Evolutionary conservation across 2,888 invertebrate species (phyloP).

Genomic region (Hydriomena furcata): DNA sequence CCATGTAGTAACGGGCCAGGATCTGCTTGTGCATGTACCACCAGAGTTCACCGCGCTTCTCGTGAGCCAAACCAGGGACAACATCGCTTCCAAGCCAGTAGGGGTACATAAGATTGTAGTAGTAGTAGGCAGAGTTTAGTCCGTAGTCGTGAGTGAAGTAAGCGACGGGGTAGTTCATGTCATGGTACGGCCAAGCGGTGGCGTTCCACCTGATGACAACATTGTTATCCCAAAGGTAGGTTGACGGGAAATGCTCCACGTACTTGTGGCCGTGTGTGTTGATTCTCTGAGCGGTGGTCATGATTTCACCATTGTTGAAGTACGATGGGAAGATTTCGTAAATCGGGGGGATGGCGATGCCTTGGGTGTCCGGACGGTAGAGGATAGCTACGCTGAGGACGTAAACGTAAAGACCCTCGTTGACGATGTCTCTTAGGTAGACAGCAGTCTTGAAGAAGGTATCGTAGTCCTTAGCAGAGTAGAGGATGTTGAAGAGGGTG

Average conservation of each 20-base stretch:
- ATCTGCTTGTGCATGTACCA: conserved; percentile 85
- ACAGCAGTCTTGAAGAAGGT: conserved; percentile 88
- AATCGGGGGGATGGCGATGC: conserved; percentile 86
- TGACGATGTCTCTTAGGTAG: conserved; percentile 86
- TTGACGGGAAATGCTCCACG: conserved; percentile 57
- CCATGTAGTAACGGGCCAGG: conserved; percentile 88
- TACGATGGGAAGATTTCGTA: conserved; percentile 89
- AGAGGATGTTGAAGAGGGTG: conserved; percentile 86
- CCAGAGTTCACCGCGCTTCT: conserved; percentile 86
- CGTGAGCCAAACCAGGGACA: conserved; percentile 73
- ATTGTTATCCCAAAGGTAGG: conserved; percentile 68
- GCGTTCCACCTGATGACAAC: conserved; percentile 86
- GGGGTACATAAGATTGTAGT: conserved; percentile 84
- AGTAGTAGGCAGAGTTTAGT: conserved; percentile 86
- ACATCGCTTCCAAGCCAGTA: conserved; percentile 84
- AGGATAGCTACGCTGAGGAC: conserved; percentile 85
- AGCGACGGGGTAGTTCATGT: conserved; percentile 82
- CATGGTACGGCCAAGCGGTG: conserved; percentile 81
- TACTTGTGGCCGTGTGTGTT: conserved; percentile 63
- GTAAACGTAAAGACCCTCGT: conserved; percentile 88
- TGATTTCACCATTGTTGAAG: conserved; percentile 87
- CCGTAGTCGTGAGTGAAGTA: conserved; percentile 90
- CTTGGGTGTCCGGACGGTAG: conserved; percentile 85
- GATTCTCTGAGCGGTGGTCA: conserved; percentile 86
- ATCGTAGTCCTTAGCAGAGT: conserved; percentile 87